Evolutionary conservation across 2,113 vertebrate genomes (phyloP).

Genomic region (Tyto alba): DNA sequence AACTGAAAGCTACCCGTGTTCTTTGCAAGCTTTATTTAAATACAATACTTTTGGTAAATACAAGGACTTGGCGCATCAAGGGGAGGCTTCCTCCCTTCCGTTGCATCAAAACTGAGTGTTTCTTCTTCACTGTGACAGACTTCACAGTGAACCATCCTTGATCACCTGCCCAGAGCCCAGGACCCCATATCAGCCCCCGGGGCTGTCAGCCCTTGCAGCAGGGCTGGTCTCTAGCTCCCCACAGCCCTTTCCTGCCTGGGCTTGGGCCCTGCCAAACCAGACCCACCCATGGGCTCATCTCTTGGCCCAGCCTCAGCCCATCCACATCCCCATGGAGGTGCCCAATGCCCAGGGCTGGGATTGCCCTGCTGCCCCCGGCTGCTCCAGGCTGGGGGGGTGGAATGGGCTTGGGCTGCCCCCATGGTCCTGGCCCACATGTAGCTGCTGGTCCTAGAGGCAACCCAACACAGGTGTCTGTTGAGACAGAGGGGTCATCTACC

Average conservation of each 20-base stretch:
- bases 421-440: neutral
- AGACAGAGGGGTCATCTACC: neutral
- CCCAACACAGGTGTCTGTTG: neutral
- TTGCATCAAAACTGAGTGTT: neutral
- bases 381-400: neutral
- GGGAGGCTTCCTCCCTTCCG: too few species aligned
- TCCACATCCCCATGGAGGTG: neutral
- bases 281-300: too few species aligned
- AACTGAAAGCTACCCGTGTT: too few species aligned
- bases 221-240: neutral
- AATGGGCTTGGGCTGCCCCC: accelerated
- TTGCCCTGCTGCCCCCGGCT: neutral
- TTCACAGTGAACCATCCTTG: accelerated
- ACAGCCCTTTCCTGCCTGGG: neutral
- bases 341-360: accelerated
- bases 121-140: neutral
- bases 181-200: neutral
- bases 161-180: neutral
- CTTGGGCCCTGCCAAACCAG: accelerated
- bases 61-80: too few species aligned
- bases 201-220: neutral
- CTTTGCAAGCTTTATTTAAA: too few species aligned
- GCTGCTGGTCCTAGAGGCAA: accelerated
- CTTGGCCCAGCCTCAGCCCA: too few species aligned
- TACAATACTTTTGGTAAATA: too few species aligned